A percentile compares a stretch with the other conserved stretches of the same genome.
Conservation (phyloP, 1,140 invertebrate species). For the Hycleus cichorii region DNA sequence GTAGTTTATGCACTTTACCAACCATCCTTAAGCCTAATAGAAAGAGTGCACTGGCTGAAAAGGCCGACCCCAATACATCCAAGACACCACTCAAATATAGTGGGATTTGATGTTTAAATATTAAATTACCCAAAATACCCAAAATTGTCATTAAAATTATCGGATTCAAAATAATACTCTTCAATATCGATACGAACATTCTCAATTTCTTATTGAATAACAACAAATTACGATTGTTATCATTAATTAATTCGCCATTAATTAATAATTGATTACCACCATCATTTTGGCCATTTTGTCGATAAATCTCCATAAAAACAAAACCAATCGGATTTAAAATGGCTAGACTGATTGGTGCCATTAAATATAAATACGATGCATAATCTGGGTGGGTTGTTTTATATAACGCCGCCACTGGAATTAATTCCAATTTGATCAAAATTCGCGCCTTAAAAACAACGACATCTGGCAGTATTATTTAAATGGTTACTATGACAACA, state of each 20-base stretch:
- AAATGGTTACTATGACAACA: no score
- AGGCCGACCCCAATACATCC: constrained; percentile 77
- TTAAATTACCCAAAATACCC: constrained; percentile 11
- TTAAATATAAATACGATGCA: constrained; percentile 82
- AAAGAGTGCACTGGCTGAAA: constrained; percentile 86
- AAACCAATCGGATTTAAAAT: constrained; percentile 92
- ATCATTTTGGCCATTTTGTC: constrained; percentile 13
- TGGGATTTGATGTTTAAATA: constrained; percentile 7
- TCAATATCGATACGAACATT: constrained; percentile 44
- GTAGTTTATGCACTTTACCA: constrained; percentile 73
- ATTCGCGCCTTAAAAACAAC: background rate
- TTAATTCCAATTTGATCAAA: background rate
- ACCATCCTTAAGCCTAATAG: constrained; percentile 87
- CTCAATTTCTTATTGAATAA: constrained; percentile 30
- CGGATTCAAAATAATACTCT: constrained; percentile 79
- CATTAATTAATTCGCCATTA: constrained; percentile 14
- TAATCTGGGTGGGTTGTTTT: constrained; percentile 79
- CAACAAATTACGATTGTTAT: background rate
- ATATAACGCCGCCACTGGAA: constrained; percentile 69
- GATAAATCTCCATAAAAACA: constrained; percentile 79
- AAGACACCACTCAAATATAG: constrained; percentile 64
- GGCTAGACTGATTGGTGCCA: constrained; percentile 89
- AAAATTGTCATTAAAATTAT: constrained; percentile 79
- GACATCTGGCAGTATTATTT: background rate
- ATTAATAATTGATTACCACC: constrained; percentile 37